Evolutionary conservation across 2,888 invertebrate genomes (phyloP), one percentile per base, ranked within the genome.

Genomic region (Lochmaea capreae): DNA sequence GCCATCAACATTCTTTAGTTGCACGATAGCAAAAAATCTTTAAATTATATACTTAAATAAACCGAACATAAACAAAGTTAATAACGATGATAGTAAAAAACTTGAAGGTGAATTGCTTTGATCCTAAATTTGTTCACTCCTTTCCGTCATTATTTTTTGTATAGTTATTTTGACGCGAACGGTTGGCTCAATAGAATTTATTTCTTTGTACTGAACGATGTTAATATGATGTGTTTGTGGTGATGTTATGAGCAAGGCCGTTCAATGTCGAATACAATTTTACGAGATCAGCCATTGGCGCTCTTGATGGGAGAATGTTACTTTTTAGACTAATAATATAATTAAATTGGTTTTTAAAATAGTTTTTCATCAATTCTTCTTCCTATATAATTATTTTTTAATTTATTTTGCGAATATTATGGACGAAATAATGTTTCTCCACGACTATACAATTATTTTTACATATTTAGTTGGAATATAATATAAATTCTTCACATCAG

Each of bases 251-350:
- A 57, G 26, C 59, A 66, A 67, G 70, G 73, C 61, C 70, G 73
- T 69, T 73, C 73, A 73, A 73, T 73, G 73, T 58, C 73, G 73
- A 62, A 10, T 33, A 33, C 16, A 26, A 62, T 39, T 42, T 62
- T 62, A 39, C 14, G 10, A n/a, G 42, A 61, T n/a, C 9, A 33
- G 43, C 10, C 69, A 62, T 46, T 11, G 69, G 52, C 69, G 62
- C 22, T 22, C 43, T 42, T 18, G 2, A 39, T 12, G 12, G 18
- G 22, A 12, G 8, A 43, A 46, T 62, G 9, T 10, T 16, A 14
- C 18, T 59, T 59, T 18, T 59, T 59, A 5, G 16, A 1, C 12
- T 4, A 46, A 46, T 14, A 14, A 4, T 4, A 12, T 3, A 12
- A 39, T 39, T 39, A 39, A 39, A 39, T 39, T 39, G 8, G 8